phyloP scores from a whole-genome alignment of 2,888 invertebrate genomes.

The Dicycla oo region DNA sequence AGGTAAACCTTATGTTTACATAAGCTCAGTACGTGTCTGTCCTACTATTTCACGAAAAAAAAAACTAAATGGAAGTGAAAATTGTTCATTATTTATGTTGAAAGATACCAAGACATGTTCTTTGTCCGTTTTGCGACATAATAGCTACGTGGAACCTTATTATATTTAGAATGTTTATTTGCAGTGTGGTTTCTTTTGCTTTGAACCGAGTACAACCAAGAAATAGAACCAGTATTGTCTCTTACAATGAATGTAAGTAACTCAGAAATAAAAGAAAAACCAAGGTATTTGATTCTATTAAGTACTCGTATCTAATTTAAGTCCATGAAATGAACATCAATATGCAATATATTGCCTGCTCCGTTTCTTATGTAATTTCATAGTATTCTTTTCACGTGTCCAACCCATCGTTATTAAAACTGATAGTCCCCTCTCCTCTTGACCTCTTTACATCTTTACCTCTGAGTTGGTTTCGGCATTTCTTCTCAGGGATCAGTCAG shows the following conservation, averaged over 20 bases:
- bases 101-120: constrained; percentile 49
- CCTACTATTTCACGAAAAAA: constrained; percentile 42
- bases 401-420: background rate
- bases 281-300: too few species aligned
- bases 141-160: constrained; percentile 44
- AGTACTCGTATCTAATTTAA: too few species aligned
- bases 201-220: constrained; percentile 15
- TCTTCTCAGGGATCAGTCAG: too few species aligned
- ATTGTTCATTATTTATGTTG: constrained; percentile 52
- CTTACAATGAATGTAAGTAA: background rate
- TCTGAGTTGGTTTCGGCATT: too few species aligned
- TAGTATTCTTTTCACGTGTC: background rate
- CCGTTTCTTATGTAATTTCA: background rate
- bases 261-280: background rate
- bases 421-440: too few species aligned
- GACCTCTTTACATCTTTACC: too few species aligned
- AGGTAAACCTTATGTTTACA: constrained; percentile 21
- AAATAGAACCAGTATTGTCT: background rate
- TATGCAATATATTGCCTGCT: background rate
- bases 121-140: constrained; percentile 54
- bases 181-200: constrained; percentile 29
- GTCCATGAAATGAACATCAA: background rate
- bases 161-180: constrained; percentile 43
- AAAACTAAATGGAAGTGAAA: constrained; percentile 51
- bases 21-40: constrained; percentile 38